phyloP scores from a whole-genome alignment of 2,113 vertebrate species.

The Synchiropus splendidus region DNA sequence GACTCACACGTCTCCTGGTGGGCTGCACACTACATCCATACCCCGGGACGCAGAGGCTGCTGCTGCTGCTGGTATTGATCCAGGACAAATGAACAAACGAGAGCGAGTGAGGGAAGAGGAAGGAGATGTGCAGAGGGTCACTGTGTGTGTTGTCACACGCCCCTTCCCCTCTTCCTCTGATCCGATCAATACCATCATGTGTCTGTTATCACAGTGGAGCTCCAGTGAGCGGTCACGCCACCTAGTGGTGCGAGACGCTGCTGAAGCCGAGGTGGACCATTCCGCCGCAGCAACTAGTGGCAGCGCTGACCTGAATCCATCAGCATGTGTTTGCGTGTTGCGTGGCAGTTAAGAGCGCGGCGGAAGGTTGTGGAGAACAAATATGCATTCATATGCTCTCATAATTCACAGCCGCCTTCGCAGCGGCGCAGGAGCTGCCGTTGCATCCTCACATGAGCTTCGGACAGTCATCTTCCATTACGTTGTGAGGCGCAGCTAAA shows the following conservation, averaged over 20 bases:
- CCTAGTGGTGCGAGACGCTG: slow-evolving; percentile 34
- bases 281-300: neutral
- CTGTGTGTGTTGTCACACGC: slow-evolving; percentile 36
- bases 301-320: slow-evolving; percentile 64
- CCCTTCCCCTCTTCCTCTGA: slow-evolving; percentile 10
- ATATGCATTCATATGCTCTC: slow-evolving; percentile 19
- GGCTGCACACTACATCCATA: slow-evolving; percentile 24
- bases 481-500: no score
- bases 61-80: slow-evolving; percentile 39
- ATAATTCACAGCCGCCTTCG: no score
- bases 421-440: no score
- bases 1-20: slow-evolving; percentile 5
- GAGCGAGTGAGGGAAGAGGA: slow-evolving; percentile 8
- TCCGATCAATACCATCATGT: slow-evolving; percentile 51
- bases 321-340: slow-evolving; percentile 60
- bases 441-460: no score
- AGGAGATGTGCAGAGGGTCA: slow-evolving; percentile 25
- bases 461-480: no score
- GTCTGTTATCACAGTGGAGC: slow-evolving; percentile 23
- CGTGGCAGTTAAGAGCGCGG: no score
- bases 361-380: slow-evolving; percentile 23
- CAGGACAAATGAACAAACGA: slow-evolving; percentile 33
- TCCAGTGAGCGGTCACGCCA: slow-evolving; percentile 35
- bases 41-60: slow-evolving; percentile 27
- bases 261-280: no score